phyloP scores from a whole-genome alignment of 1,140 invertebrate species.

The Zophobas morio region DNA sequence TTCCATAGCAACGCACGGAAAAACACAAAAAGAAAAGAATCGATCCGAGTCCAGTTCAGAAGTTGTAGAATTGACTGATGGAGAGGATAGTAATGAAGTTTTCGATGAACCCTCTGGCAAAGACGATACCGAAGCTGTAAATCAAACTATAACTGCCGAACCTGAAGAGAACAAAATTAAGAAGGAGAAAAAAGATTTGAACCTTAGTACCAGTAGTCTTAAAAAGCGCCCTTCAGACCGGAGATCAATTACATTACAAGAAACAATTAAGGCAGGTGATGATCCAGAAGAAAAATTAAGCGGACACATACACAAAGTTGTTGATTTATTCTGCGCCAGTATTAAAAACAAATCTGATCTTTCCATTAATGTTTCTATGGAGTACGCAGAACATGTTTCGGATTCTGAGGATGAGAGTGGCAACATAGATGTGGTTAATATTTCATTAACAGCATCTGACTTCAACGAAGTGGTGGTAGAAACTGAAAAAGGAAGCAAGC shows the following conservation, averaged over 20 bases:
- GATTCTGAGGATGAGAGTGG: neutral
- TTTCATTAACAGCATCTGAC: neutral
- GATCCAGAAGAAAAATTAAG: conserved; percentile 1
- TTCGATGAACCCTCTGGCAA: too few relatives aligned
- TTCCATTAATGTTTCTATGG: conserved; percentile 17
- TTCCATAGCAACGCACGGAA: too few relatives aligned
- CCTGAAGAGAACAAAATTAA: neutral
- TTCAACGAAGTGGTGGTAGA: neutral
- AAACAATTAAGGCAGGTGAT: conserved; percentile 11
- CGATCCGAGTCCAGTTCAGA: too few relatives aligned
- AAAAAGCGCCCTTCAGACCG: neutral
- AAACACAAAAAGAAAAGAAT: too few relatives aligned
- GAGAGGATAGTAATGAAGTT: too few relatives aligned
- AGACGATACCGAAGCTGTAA: too few relatives aligned
- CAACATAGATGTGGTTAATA: neutral
- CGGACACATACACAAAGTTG: conserved; percentile 11
- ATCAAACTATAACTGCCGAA: neutral
- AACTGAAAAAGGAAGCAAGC: conserved; percentile 1
- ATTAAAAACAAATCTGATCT: conserved; percentile 2
- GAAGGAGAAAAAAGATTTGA: neutral
- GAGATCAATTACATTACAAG: neutral
- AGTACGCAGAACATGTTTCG: neutral
- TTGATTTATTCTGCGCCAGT: conserved; percentile 15
- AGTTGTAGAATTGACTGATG: too few relatives aligned
- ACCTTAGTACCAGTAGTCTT: neutral